Base-by-base conservation (phyloP, 2,797 vertebrate species). In the Clarias fuscus region DNA sequence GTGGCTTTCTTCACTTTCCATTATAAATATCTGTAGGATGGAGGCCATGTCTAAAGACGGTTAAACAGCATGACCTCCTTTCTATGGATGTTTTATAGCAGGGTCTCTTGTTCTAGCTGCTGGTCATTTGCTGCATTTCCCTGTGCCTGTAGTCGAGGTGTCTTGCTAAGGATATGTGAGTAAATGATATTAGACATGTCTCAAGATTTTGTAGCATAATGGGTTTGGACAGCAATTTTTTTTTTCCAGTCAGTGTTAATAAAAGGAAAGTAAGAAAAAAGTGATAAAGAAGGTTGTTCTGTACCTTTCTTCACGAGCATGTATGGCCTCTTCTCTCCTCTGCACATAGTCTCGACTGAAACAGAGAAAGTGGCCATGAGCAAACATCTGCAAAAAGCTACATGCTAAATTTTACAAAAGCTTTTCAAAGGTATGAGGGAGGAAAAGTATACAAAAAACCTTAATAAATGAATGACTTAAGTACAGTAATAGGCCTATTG, bases 281-380 rank as follows among this genome's bases (percentile, higher is more conserved):
- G 48, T 68, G 17, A 53, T 48, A 53, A 68, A 30, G 13, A 43
- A 4, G 37, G 30, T 30, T 56, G n/a, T 84, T 61, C 53, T n/a
- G 22, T 93, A 99, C 98, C 98, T 97, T 90, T 99, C 97, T 93
- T 97, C 97, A 94, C 97, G 95, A 89, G 97, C 97, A 90, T 97
- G 97, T 92, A 96, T 95, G 64, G 94, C 95, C 85, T 98, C 98
- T 92, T 98, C 97, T 91, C 96, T 96, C 94, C 98, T 98, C 88
- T 98, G 97, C 89, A 95, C 93, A 91, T 96, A 96, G 89, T 97
- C 96, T 3, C 95, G 97, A 94, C 98, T 99, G 89, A 92, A 94
- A 85, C 5, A 84, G 33, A 82, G 24, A 24, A 53, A 30, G 40
- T 17, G n/a, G 53, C 15, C n/a, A 67, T 67, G 40, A 65, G 22